Base-by-base conservation (phyloP, 2,797 vertebrate species). In the Knipowitschia caucasica region DNA sequence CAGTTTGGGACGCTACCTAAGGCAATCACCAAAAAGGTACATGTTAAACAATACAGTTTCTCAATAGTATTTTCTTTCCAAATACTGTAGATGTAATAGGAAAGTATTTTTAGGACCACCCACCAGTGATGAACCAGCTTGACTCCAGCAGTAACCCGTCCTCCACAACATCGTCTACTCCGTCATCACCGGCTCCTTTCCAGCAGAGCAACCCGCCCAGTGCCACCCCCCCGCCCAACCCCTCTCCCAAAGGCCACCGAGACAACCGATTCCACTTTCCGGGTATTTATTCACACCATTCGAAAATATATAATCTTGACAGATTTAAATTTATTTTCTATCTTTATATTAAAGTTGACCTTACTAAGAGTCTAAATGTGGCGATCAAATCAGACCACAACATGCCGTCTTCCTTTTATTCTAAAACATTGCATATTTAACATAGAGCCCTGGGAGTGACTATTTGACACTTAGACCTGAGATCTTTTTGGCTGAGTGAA, bases 61-160 rank as follows among this genome's bases (percentile, higher is more conserved):
- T 7, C 8, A n/a, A n/a, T n/a, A n/a, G n/a, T n/a, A 5, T 26
- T 0, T 35, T 23, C 21, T 2, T 45, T n/a, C n/a, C n/a, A n/a
- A n/a, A n/a, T n/a, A n/a, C n/a, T n/a, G n/a, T n/a, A n/a, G n/a
- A n/a, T n/a, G n/a, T n/a, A n/a, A n/a, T n/a, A n/a, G n/a, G n/a
- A n/a, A n/a, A n/a, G 7, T 38, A 49, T 54, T 59, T 43, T 2
- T 81, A 99, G 95, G 97, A 99, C 64, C 95, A 97, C 51, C 91
- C 94, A 15, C 90, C 94, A 1, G 89, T 90, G 64, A 89, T 95
- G 82, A 97, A 93, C 74, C 96, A 95, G 62, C 84, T 96, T 72
- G 97, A 99, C 83, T 99, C 97, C 59, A 99, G 97, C 89, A 99
- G 96, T 74, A 99, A 99, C 71, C 97, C 97, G 0, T 99, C 97